Evolutionary conservation across 2,797 vertebrate species (phyloP), one percentile per base, ranked within the genome.

Genomic region (Malacoctenus gilli): DNA sequence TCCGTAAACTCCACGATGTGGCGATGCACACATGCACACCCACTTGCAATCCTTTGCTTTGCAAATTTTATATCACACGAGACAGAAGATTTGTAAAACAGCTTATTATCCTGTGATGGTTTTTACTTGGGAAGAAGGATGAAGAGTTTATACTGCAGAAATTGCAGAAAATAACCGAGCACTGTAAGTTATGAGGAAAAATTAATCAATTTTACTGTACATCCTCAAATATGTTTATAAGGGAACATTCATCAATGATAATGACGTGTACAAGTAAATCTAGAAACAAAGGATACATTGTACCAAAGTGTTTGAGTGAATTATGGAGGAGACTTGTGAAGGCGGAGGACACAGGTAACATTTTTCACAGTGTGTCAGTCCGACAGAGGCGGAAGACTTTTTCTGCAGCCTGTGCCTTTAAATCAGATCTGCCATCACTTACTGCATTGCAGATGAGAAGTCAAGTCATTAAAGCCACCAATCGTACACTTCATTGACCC

Each of bases 381-480:
- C 5, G 18, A 66, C 18, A 11, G 60, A 72, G 54, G 75, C 65
- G 31, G 75, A 68, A 42, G 37, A 46, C 47, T 67, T 68, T 52
- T 70, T 37, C 50, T 39, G 42, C 51, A 55, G 70, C 42, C 63
- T 77, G 49, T 41, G 52, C 47, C 69, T 87, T 83, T 87, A 85
- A 81, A 85, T 89, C 82, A 76, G 72, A 74, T 49, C 34, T 66
- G 66, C 72, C 64, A 57, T 87, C 77, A 71, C 73, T 75, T 77
- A 80, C 74, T 76, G 80, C 82, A 85, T 57, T 83, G 81, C 77
- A 85, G 85, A 82, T 80, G 63, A 82, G 61, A 49, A 68, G 75
- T 82, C 60, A 68, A 68, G 77, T 83, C 69, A 85, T 89, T 85
- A 83, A 61, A 83, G 75, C 71, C 76, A 75, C 54, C 62, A 64